phyloP scores from a whole-genome alignment of 2,113 vertebrate species.

The Peucedramus taeniatus region DNA sequence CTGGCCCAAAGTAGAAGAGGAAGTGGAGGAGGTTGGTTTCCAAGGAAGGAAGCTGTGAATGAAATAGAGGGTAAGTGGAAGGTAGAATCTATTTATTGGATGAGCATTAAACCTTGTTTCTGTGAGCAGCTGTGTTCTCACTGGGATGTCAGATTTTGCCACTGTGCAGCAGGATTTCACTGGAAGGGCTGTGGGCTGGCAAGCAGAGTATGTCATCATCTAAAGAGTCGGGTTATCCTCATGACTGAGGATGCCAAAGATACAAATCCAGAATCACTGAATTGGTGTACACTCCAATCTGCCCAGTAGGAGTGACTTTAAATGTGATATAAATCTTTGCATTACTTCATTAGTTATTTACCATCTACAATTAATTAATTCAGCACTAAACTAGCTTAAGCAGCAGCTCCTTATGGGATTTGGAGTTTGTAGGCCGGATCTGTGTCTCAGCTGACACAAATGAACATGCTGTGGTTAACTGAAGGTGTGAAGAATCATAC shows the following conservation, averaged over 20 bases:
- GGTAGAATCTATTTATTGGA: background rate
- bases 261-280: too few species aligned
- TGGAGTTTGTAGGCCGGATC: background rate
- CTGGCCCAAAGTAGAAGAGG: background rate
- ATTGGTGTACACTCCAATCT: accelerated
- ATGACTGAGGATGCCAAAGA: background rate
- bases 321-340: background rate
- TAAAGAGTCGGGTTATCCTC: background rate
- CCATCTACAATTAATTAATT: background rate
- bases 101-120: background rate
- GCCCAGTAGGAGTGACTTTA: background rate
- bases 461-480: background rate
- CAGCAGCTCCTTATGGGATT: background rate
- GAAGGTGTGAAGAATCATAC: background rate
- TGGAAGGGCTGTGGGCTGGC: background rate
- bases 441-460: background rate
- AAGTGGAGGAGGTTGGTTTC: background rate
- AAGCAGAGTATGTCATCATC: background rate
- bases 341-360: background rate
- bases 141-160: background rate
- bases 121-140: background rate
- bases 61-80: background rate
- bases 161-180: background rate
- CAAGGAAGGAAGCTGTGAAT: background rate
- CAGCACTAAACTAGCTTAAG: background rate